These are phyloP conservation scores for Lagorchestes hirsutus DNA, from an alignment of 2,797 vertebrate species.

Conservation along the genomic window DNA sequence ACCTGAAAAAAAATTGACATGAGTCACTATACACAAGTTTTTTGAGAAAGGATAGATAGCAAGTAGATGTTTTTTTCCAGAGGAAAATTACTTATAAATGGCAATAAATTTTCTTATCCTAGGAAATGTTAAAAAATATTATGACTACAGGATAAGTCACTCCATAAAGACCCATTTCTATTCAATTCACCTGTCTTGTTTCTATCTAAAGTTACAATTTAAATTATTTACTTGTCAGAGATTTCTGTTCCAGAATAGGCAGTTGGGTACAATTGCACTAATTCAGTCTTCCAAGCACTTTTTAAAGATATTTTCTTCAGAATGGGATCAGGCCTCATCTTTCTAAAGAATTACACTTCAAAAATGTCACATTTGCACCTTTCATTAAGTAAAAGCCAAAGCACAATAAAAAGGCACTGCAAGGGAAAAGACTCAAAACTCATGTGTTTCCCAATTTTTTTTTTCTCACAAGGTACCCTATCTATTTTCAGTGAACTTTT, in stretches of 20 bases:
- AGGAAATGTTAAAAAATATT: background rate
- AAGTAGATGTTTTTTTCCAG: background rate
- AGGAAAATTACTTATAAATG: background rate
- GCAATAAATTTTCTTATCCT: background rate
- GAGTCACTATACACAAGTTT: background rate
- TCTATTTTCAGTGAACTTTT: background rate
- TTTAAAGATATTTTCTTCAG: background rate
- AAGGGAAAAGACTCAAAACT: background rate
- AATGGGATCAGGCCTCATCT: background rate
- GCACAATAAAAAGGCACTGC: background rate
- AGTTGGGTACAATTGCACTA: background rate
- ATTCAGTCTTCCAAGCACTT: background rate
- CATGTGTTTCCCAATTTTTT: background rate
- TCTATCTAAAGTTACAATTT: background rate
- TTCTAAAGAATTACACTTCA: background rate
- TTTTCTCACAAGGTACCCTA: background rate
- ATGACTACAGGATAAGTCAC: background rate
- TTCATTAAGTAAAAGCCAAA: background rate
- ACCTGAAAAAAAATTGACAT: slow-evolving; percentile 36
- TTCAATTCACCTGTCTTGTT: background rate
- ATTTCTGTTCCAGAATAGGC: background rate
- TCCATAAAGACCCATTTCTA: background rate
- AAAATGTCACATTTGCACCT: background rate
- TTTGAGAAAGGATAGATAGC: background rate
- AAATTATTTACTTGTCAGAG: background rate